These are phyloP conservation scores for Agrotis ipsilon DNA, from an alignment of 2,888 invertebrate species.

Conservation along the genomic window DNA sequence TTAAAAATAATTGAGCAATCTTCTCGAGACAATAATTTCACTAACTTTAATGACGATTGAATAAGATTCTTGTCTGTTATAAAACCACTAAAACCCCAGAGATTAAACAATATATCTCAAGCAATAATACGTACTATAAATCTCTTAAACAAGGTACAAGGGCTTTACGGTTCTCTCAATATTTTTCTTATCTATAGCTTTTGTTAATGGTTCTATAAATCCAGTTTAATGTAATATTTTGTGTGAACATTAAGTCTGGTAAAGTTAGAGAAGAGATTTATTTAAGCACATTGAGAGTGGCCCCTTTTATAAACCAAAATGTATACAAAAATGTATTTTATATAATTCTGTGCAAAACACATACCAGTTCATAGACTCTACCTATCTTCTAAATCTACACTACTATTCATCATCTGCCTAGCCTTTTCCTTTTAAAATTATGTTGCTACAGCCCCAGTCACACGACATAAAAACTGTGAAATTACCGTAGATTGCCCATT, in stretches of 20 bases:
- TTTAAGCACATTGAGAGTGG: background rate
- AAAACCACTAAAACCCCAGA: background rate
- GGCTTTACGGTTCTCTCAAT: slow-evolving; percentile 14
- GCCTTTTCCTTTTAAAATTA: too few relatives aligned
- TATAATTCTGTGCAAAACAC: too few relatives aligned
- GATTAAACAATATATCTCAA: background rate
- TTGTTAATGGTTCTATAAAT: slow-evolving; percentile 44
- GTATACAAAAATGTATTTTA: background rate
- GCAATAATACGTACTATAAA: background rate
- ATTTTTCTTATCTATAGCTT: slow-evolving; percentile 28
- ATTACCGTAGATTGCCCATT: too few relatives aligned
- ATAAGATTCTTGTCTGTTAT: background rate
- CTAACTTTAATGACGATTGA: background rate
- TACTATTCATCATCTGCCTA: too few relatives aligned
- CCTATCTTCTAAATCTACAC: too few relatives aligned
- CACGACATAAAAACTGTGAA: too few relatives aligned
- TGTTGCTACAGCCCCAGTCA: too few relatives aligned
- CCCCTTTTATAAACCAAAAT: background rate
- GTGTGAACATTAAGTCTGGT: slow-evolving; percentile 21
- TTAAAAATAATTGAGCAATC: background rate
- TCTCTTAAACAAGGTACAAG: background rate
- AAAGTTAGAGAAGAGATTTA: slow-evolving; percentile 5
- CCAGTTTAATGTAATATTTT: slow-evolving; percentile 36
- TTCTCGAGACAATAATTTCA: background rate
- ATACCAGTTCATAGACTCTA: too few relatives aligned